Percentiles rank a stretch among this genome's conserved stretches.
Conservation (phyloP, 2,113 vertebrate species). For the Antidorcas marsupialis region DNA sequence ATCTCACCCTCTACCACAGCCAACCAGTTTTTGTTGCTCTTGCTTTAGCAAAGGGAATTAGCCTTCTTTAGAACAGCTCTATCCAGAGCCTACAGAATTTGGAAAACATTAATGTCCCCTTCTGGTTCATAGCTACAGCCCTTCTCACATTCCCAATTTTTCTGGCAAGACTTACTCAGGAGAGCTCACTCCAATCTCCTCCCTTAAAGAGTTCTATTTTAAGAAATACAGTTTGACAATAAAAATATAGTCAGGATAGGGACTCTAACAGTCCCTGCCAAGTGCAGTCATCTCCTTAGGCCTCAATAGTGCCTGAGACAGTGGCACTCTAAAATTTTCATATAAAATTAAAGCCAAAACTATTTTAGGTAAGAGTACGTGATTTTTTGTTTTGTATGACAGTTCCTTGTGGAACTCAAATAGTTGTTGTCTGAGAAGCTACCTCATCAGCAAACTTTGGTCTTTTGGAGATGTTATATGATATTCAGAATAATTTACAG, state of each 20-base stretch:
- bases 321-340: not conserved
- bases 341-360: constrained; percentile 40
- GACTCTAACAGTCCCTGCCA: not conserved
- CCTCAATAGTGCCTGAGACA: not conserved
- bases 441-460: constrained; percentile 27
- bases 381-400: constrained; percentile 38
- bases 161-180: not conserved
- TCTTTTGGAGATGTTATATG: constrained; percentile 4
- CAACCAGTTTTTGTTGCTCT: constrained; percentile 9
- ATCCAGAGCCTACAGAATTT: not conserved
- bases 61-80: not conserved
- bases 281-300: not conserved
- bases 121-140: not conserved
- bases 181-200: not conserved
- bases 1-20: not conserved
- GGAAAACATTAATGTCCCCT: not conserved
- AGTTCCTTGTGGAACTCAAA: constrained; percentile 39
- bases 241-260: not conserved
- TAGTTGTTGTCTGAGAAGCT: constrained; percentile 9
- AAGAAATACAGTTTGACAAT: not conserved
- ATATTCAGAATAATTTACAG: constrained; percentile 51
- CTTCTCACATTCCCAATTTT: not conserved
- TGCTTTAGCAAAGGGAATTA: not conserved
- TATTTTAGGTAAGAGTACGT: constrained; percentile 53
- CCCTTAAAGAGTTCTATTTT: not conserved